phyloP scores from a whole-genome alignment of 2,113 vertebrate genomes.

The Malurus alboscapulatus region DNA sequence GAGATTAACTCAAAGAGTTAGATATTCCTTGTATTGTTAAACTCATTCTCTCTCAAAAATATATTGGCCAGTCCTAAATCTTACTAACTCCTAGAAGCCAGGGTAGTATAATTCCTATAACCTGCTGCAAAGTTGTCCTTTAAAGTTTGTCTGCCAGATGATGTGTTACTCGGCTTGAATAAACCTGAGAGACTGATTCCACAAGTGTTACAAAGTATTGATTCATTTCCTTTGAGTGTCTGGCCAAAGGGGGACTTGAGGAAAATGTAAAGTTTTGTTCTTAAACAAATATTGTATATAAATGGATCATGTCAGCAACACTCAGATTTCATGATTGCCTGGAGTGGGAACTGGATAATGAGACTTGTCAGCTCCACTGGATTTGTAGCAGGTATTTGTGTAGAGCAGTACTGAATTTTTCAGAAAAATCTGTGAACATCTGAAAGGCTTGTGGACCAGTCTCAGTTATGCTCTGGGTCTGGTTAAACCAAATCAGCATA shows the following conservation, averaged over 20 bases:
- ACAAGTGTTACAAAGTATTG: conserved; percentile 15
- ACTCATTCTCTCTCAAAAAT: not conserved
- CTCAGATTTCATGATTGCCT: conserved; percentile 50
- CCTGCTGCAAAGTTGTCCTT: conserved; percentile 1
- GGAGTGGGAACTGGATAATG: conserved; percentile 36
- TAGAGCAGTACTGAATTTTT: conserved; percentile 23
- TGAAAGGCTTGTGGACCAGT: not conserved
- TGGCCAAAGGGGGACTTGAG: conserved; percentile 39
- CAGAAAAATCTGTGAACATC: conserved; percentile 23
- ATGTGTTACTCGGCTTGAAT: conserved; percentile 29
- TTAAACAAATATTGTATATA: conserved; percentile 62
- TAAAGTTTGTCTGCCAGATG: conserved; percentile 26
- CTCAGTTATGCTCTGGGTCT: not conserved
- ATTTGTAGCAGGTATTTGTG: conserved; percentile 37
- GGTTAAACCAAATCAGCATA: conserved; percentile 48
- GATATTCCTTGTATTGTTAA: not conserved
- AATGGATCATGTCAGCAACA: conserved; percentile 67
- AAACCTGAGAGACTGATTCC: conserved; percentile 53
- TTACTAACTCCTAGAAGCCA: not conserved
- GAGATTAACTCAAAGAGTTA: not conserved
- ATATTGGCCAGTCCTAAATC: not conserved
- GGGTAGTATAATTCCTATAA: not conserved
- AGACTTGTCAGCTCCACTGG: conserved; percentile 40
- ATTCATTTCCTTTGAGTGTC: conserved; percentile 55
- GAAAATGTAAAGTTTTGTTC: conserved; percentile 51